Conservation (phyloP, 1,140 invertebrate genomes). For the Conopomorpha cramerella region DNA sequence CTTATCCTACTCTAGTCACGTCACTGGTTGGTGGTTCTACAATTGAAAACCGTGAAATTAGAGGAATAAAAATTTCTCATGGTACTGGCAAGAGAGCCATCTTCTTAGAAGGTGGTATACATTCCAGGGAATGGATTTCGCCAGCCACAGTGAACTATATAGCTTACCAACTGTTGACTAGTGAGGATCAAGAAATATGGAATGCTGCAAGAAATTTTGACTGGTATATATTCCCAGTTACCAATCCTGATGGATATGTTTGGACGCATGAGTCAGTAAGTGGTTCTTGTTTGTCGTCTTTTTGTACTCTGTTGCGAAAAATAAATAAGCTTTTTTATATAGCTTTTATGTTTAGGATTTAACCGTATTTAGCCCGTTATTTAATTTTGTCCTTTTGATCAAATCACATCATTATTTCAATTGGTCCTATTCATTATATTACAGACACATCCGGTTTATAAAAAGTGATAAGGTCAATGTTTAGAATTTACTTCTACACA, state of each 20-base stretch:
- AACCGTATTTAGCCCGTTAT: not conserved
- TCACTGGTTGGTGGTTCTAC: conserved; percentile 57
- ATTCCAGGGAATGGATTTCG: conserved; percentile 73
- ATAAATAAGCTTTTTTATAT: conserved; percentile 1
- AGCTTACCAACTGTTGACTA: conserved; percentile 61
- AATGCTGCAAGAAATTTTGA: conserved; percentile 65
- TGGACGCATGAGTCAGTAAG: conserved; percentile 60
- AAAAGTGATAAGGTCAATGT: too few species aligned
- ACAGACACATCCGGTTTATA: too few species aligned
- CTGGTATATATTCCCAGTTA: conserved; percentile 74
- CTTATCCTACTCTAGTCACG: conserved; percentile 47
- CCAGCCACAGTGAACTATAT: conserved; percentile 66
- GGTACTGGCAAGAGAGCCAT: conserved; percentile 47
- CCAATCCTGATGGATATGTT: conserved; percentile 73
- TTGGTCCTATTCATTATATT: too few species aligned
- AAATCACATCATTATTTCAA: too few species aligned
- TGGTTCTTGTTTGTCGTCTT: too few species aligned
- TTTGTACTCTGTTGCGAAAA: too few species aligned
- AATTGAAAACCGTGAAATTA: conserved; percentile 65
- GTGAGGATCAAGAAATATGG: conserved; percentile 39
- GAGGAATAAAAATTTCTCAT: conserved; percentile 65
- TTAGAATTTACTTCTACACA: too few species aligned
- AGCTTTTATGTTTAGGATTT: not conserved
- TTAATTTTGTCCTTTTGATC: too few species aligned
- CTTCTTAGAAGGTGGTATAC: conserved; percentile 64